These are phyloP conservation scores for Callaeas wilsoni DNA, from an alignment of 2,113 vertebrate genomes.

Conservation along the genomic window DNA sequence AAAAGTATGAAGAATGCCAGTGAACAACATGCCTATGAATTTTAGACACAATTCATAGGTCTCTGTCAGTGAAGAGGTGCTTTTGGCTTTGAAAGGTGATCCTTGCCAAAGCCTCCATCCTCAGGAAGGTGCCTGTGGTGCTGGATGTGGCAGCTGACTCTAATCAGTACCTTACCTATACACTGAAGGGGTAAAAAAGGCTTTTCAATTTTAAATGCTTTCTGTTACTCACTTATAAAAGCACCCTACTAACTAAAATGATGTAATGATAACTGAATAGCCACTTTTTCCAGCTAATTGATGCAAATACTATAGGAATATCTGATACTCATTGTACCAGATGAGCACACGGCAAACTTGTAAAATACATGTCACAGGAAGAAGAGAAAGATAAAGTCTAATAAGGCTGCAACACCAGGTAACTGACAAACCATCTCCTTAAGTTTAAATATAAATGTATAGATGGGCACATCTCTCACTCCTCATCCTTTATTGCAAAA, in stretches of 20 bases:
- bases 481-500: background rate
- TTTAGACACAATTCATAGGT: background rate
- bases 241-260: background rate
- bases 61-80: background rate
- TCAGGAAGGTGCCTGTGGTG: background rate
- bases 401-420: background rate
- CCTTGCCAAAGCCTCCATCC: background rate
- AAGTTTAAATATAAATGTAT: background rate
- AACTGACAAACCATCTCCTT: background rate
- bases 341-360: background rate
- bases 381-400: background rate
- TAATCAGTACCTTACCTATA: background rate
- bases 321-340: background rate
- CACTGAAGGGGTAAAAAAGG: background rate
- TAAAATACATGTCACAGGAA: background rate
- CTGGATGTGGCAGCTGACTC: background rate
- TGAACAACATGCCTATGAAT: rapidly evolving
- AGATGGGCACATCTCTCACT: background rate
- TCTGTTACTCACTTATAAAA: background rate
- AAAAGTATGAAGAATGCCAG: background rate
- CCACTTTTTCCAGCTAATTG: background rate
- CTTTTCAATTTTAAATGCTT: background rate
- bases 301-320: background rate
- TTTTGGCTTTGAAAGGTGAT: background rate
- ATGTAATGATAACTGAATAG: background rate